Base-by-base conservation (phyloP, 2,797 vertebrate species). In the Adrianichthys oophorus region DNA sequence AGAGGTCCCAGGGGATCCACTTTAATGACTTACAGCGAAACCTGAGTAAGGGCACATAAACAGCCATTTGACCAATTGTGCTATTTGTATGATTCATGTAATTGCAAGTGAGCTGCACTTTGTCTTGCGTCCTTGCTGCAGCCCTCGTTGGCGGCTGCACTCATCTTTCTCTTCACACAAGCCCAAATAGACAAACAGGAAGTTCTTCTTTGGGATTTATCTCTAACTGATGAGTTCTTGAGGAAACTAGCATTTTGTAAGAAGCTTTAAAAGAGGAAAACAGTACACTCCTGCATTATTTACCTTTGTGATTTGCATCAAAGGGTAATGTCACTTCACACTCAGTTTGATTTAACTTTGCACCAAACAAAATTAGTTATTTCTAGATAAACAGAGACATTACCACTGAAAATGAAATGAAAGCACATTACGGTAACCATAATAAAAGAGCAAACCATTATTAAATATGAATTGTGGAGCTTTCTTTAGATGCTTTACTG, bases 291-390 rank as follows among this genome's bases (percentile, higher is more conserved):
- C 29, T 75, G 45, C 69, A 70, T 29, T 26, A 26, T 80, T 79
- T 79, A 83, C 63, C 64, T 83, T 65, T 16, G 46, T 75, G 58
- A 56, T 66, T 71, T 56, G 43, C 56, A 46, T 56, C 49, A 48
- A 68, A 82, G 48, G 45, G 40, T 68, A 73, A 74, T 70, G 82
- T 66, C 71, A 68, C 64, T 70, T 79, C 51, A 70, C 63, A 70
- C 84, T 77, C 73, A 50, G 55, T 74, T 79, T 62, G 53, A 56
- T 51, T 40, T 48, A 55, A 61, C 56, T 70, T 82, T 17, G 24
- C 52, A 77, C 82, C 61, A 15, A 72, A 57, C 40, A 6, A 68
- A 83, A 79, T 79, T 64, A 68, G 76, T 85, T 82, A 61, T 59
- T 67, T 74, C 61, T 69, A 70, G 68, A 75, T 75, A 70, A 75